Evolutionary conservation across 2,797 vertebrate genomes (phyloP), one percentile per base, ranked within the genome.

Genomic region (Ctenopoma kingsleyae): DNA sequence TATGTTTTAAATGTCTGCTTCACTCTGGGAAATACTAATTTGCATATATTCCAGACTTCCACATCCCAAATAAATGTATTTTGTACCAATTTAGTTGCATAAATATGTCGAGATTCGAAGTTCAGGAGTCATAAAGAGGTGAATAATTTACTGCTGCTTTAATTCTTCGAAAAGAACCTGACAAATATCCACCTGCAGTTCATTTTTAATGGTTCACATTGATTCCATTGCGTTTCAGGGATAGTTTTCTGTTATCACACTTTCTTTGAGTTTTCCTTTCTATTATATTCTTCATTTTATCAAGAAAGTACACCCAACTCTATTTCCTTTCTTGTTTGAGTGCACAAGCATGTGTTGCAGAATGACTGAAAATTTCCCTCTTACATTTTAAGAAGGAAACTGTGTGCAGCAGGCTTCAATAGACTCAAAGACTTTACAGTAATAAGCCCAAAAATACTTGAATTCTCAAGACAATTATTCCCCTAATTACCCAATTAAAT

Each of bases 391-490:
- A 60, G 46, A 12, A 51, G 38, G 32, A 38, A 41, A 59, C 40
- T 12, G 0, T 25, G 2, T 48, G 46, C 59, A 52, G 57, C 54
- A 71, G 61, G 27, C 41, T 35, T 32, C 30, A 32, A 32, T 17
- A 66, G 9, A 61, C 70, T 74, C 74, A 4, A 32, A 81, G 20
- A 48, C 25, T 61, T 56, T 27, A 27, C 78, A 65, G 47, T 78
- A 87, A 80, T 87, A 58, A 85, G 67, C 61, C 62, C 35, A 40
- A 60, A 85, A 82, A 79, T 54, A 51, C 64, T 61, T 0, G 1
- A 59, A 79, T 57, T 73, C 78, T 72, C 79, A 22, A 74, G 78
- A 83, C 56, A 40, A 44, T 74, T 53, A 35, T 43, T 44, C 51
- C 56, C 47, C 48, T 78, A 82, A 82, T 87, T 65, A 78, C 47